Base-by-base conservation (phyloP, 2,797 vertebrate species). In the Dicrostonyx torquatus region DNA sequence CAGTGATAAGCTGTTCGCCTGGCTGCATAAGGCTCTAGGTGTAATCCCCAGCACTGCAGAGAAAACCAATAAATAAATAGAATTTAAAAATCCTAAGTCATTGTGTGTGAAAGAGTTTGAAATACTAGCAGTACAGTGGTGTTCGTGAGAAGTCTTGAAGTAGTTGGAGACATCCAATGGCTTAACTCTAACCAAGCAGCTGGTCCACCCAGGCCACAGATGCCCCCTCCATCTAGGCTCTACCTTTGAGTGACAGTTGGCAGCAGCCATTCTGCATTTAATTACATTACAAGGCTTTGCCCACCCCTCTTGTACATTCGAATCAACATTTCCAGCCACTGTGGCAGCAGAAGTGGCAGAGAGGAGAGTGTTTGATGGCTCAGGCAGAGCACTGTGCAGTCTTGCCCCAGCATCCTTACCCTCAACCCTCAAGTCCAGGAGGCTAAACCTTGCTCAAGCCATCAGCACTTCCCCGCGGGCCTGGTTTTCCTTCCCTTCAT, bases 51-150 rank as follows among this genome's bases (percentile, higher is more conserved):
- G 85, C 70, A 75, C 20, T 34, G 55, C 58, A 87, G 87, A 66
- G 37, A 48, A 45, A 53, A 40, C 8, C 12, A 60, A 43, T 40
- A 60, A 62, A 40, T 15, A 24, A 20, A 58, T 17, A 37, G 40
- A 75, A 12, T 68, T 70, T 53, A 29, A n/a, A 17, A 62, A 12
- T 2, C n/a, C 85, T n/a, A 82, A 73, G 72, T 90, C 53, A 58
- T 60, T 64, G 18, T 82, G 43, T 55, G 92, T 43, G 84, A 93
- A 93, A 87, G 84, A 82, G 79, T 95, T 93, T 90, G n/a, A 64
- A 29, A 78, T 92, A 79, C 77, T 84, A 94, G 83, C 53, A 68
- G 29, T 80, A 24, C 77, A 88, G 40, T 82, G 92, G 55, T 10
- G 60, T 70, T 91, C 84, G n/a, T 82, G 48, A 89, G 73, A 66